Evolutionary conservation across 1,140 invertebrate species (phyloP).

Genomic region (Zaprionus tsacasi): DNA sequence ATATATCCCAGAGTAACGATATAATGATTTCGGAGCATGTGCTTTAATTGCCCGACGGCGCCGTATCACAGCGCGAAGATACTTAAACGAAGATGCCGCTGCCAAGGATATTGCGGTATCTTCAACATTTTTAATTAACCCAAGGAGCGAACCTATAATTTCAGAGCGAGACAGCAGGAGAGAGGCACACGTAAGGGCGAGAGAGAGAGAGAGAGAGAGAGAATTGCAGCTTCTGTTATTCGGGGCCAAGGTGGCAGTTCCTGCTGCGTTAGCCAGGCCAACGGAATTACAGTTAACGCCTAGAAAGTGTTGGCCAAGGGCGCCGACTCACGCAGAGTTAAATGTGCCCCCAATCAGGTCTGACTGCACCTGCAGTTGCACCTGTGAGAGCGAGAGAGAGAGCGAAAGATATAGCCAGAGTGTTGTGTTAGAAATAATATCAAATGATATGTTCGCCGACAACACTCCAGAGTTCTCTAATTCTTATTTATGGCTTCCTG

Average conservation of each 20-base stretch:
- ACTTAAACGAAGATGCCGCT: conserved; percentile 22
- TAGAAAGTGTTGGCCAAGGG: conserved; percentile 65
- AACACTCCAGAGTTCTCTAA: conserved; percentile 60
- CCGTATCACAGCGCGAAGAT: conserved; percentile 54
- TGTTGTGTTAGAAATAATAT: conserved; percentile 72
- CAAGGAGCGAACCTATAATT: conserved; percentile 75
- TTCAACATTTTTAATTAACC: conserved; percentile 73
- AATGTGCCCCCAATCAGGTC: conserved; percentile 71
- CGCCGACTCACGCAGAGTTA: conserved; percentile 77
- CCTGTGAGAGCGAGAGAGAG: too few species aligned
- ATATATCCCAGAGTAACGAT: conserved; percentile 1
- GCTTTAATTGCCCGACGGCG: conserved; percentile 68
- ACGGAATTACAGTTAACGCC: conserved; percentile 74
- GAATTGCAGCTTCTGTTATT: conserved; percentile 40
- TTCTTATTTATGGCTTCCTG: conserved; percentile 79
- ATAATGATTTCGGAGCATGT: conserved; percentile 55
- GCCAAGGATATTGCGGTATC: conserved; percentile 30
- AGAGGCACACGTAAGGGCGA: neutral
- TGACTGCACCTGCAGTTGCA: conserved; percentile 62
- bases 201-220: neutral
- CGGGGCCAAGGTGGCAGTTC: conserved; percentile 63
- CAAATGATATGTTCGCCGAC: conserved; percentile 71
- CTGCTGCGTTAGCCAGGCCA: conserved; percentile 67
- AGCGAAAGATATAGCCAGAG: neutral
- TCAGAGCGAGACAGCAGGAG: conserved; percentile 20